Conservation (phyloP, 2,113 vertebrate species). For the Archocentrus centrarchus region DNA sequence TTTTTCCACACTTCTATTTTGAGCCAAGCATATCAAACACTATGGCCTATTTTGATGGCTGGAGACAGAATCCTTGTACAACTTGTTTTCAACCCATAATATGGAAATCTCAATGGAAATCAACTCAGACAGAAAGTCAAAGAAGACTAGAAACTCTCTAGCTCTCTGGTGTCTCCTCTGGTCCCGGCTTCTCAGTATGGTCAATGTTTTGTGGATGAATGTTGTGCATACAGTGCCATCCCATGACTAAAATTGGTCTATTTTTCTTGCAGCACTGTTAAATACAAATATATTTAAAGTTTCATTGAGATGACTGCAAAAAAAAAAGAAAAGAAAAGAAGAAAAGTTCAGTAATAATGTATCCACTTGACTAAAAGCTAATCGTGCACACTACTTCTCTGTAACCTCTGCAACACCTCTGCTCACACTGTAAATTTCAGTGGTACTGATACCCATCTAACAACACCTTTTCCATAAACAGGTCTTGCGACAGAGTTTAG, state of each 20-base stretch:
- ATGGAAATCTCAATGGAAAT: background rate
- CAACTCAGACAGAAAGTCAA: background rate
- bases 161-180: conserved; percentile 25
- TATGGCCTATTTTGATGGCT: background rate
- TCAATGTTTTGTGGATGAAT: conserved; percentile 34
- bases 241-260: background rate
- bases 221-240: conserved; percentile 1
- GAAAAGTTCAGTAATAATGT: background rate
- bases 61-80: background rate
- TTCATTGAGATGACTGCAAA: background rate
- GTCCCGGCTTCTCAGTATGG: conserved; percentile 53
- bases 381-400: background rate
- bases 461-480: background rate
- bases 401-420: conserved; percentile 2
- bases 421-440: background rate
- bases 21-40: conserved; percentile 25
- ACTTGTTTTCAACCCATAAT: background rate
- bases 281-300: background rate
- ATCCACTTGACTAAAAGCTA: background rate
- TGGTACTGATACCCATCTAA: conserved; percentile 1
- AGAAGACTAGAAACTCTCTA: conserved; percentile 1
- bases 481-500: background rate
- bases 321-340: background rate
- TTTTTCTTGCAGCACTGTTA: background rate
- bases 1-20: background rate